These are phyloP conservation scores for Erpornis zantholeuca DNA, from an alignment of 2,113 vertebrate species.

Conservation along the genomic window DNA sequence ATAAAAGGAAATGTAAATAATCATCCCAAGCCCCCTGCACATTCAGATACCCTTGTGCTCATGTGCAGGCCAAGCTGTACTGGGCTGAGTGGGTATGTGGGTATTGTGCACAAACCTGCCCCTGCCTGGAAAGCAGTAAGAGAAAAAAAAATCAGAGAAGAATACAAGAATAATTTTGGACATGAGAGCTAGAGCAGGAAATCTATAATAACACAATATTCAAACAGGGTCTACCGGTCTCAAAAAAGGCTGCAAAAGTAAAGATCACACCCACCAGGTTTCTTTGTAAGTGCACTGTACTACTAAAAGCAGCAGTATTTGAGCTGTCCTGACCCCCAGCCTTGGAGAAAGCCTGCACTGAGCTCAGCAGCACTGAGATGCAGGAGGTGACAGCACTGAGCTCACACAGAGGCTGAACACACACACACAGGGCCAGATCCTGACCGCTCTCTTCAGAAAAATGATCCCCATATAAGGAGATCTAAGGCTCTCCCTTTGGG, in stretches of 20 bases:
- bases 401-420: not conserved
- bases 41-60: not conserved
- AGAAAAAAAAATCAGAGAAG: not conserved
- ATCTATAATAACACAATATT: not conserved
- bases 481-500: not conserved
- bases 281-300: not conserved
- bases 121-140: not conserved
- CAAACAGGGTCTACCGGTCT: fast-evolving
- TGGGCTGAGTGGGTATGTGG: not conserved
- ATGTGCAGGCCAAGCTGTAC: not conserved
- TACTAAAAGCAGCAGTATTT: not conserved
- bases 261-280: not conserved
- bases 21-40: not conserved
- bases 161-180: not conserved
- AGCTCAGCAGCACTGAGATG: fast-evolving
- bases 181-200: not conserved
- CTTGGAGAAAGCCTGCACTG: not conserved
- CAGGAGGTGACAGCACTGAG: not conserved
- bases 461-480: conserved; percentile 48
- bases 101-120: fast-evolving
- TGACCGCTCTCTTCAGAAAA: not conserved
- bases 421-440: not conserved
- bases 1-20: conserved; percentile 40
- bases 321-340: not conserved
- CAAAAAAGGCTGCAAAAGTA: not conserved